phyloP scores from a whole-genome alignment of 2,113 vertebrate genomes.

The Crotalus tigris region DNA sequence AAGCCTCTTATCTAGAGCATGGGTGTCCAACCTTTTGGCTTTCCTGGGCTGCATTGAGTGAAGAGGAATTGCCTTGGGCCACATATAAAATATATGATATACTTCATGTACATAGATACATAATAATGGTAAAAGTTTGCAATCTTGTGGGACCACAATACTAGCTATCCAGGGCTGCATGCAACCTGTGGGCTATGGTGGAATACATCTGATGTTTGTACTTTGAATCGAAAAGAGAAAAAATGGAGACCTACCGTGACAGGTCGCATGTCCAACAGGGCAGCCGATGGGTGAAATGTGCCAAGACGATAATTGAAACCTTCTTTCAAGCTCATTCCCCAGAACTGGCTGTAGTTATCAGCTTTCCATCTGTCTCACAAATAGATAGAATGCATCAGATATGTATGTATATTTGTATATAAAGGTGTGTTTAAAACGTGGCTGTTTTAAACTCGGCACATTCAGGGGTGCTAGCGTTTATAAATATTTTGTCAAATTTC shows the following conservation, averaged over 20 bases:
- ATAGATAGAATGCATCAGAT: neutral
- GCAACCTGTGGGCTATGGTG: neutral
- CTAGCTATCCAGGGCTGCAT: neutral
- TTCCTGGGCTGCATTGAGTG: too few species aligned
- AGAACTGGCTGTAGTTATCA: slow-evolving; percentile 74
- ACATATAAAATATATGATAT: too few species aligned
- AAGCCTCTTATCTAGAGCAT: too few species aligned
- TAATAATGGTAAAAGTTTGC: neutral
- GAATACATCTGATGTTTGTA: neutral
- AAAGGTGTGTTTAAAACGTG: neutral
- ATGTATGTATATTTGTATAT: slow-evolving; percentile 7
- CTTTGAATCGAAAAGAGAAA: neutral
- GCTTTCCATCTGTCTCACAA: slow-evolving; percentile 73
- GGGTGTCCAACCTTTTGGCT: too few species aligned
- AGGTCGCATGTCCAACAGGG: slow-evolving; percentile 69
- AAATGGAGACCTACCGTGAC: slow-evolving; percentile 57
- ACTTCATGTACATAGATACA: neutral
- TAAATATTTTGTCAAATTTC: neutral
- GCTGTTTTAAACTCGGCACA: neutral
- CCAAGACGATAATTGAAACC: slow-evolving; percentile 71
- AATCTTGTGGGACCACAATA: neutral
- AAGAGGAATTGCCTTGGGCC: too few species aligned
- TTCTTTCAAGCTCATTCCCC: slow-evolving; percentile 75
- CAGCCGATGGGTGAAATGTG: slow-evolving; percentile 66
- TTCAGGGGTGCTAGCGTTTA: neutral